These are phyloP conservation scores for Petaurus breviceps DNA, from an alignment of 2,113 vertebrate genomes.

Conservation along the genomic window DNA sequence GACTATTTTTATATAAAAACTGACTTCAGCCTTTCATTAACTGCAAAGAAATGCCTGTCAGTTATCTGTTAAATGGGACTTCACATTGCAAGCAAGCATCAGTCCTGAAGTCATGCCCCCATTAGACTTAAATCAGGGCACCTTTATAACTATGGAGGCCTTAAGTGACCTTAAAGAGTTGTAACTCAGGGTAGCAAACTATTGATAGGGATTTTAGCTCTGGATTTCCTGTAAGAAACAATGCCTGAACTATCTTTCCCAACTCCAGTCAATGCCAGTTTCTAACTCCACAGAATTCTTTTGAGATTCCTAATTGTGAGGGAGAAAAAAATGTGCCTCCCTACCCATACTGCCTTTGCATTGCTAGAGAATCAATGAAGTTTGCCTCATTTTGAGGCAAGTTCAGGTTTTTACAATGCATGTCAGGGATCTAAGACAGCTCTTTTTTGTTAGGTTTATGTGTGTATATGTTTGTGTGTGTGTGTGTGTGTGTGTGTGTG, in stretches of 20 bases:
- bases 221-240: constrained; percentile 1
- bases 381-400: not conserved
- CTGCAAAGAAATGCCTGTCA: not conserved
- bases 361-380: not conserved
- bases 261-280: constrained; percentile 5
- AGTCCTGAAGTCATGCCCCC: not conserved
- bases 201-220: not conserved
- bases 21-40: not conserved
- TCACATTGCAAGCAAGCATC: not conserved
- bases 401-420: no score
- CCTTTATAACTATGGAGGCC: constrained; percentile 8
- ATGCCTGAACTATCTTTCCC: not conserved
- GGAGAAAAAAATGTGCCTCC: not conserved
- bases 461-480: no score
- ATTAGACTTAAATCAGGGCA: constrained; percentile 34
- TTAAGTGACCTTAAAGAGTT: not conserved
- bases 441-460: no score
- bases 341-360: not conserved
- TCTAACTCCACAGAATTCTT: not conserved
- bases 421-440: no score
- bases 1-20: not conserved
- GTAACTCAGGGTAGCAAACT: constrained; percentile 19
- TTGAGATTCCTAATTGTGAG: not conserved
- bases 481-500: no score
- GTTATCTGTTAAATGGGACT: not conserved